Evolutionary conservation across 2,113 vertebrate genomes (phyloP).

Genomic region (Ammospiza caudacuta): DNA sequence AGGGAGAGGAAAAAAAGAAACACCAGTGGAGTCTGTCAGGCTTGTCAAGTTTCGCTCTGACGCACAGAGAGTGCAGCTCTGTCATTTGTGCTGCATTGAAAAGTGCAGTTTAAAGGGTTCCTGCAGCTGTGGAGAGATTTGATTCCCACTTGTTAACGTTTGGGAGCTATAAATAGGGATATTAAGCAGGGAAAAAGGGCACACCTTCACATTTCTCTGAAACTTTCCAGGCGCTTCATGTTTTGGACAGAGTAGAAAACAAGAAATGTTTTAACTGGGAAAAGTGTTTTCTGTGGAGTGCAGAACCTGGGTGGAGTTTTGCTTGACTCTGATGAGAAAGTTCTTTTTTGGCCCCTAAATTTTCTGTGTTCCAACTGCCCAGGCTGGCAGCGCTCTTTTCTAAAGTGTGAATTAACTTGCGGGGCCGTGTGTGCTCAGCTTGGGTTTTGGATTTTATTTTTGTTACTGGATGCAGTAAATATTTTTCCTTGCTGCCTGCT

Average conservation of each 20-base stretch:
- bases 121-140: background rate
- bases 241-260: background rate
- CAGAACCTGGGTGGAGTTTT: background rate
- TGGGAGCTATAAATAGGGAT: background rate
- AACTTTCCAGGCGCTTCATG: background rate
- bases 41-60: conserved; percentile 26
- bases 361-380: background rate
- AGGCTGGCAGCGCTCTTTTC: background rate
- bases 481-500: background rate
- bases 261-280: background rate
- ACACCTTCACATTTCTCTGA: background rate
- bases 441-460: background rate
- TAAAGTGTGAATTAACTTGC: background rate
- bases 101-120: background rate
- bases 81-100: background rate
- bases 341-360: background rate
- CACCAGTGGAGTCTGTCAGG: conserved; percentile 29
- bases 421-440: background rate
- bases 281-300: background rate
- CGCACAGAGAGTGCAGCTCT: background rate
- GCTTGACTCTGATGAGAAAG: background rate
- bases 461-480: background rate
- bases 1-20: background rate
- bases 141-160: background rate
- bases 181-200: background rate